Base-by-base conservation (phyloP, 2,797 vertebrate species). In the Lindbergichthys nudifrons region DNA sequence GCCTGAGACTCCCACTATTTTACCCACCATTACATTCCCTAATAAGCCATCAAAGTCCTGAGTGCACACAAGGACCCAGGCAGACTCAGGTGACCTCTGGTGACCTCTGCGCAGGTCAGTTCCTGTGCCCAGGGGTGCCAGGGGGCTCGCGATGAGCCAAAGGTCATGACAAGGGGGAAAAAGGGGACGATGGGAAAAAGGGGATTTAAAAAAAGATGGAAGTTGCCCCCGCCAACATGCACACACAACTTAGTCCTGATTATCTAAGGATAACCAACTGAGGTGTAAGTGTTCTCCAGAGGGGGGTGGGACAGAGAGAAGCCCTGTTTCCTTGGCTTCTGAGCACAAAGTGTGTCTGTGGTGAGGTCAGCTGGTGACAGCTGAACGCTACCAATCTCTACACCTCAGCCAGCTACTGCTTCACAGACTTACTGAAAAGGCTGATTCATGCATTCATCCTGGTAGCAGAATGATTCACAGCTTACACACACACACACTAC, bases 351-450 rank as follows among this genome's bases (percentile, higher is more conserved):
- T 87, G 82, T 88, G 89, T 93, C 89, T 92, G 92, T 92, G 88
- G 84, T 81, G 90, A 90, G 82, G 90, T 93, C 90, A 92, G 90
- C 90, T 89, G 91, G 91, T 93, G 91, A 93, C 92, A 93, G 91
- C 91, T 93, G 91, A 93, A 90, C 71, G 86, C 86, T 92, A 82
- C 85, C 87, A 70, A 92, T 90, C 88, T 72, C 66, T 83, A 80
- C 85, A 92, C 90, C 90, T 93, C 89, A 69, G 87, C 88, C 89
- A 91, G 87, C 88, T 82, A 69, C 83, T 85, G 86, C 85, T 87
- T 47, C 86, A 83, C 86, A 87, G 82, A 73, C 79, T 72, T 43
- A 81, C 71, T 92, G 87, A 93, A 93, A 92, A 92, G 92, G 86
- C 91, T 92, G 88, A 94, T 92, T 92, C 93, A 93, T 93, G 87